Conservation (phyloP, 2,797 vertebrate species). For the Falco naumanni region DNA sequence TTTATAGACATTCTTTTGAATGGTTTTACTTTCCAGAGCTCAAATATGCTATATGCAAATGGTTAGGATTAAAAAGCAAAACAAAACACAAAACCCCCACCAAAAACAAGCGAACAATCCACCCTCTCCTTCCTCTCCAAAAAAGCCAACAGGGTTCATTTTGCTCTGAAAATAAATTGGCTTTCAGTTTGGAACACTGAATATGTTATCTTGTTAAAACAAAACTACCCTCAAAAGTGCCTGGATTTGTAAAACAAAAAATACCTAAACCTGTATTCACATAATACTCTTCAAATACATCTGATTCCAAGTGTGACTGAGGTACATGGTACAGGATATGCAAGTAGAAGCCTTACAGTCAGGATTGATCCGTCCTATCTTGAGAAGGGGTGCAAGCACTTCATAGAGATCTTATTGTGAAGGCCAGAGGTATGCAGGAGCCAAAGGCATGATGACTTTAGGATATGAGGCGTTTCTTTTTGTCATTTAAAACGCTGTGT, state of each 20-base stretch:
- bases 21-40: conserved; percentile 20
- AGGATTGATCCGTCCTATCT: not conserved
- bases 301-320: not conserved
- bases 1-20: conserved; percentile 3
- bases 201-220: not conserved
- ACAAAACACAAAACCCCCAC: not conserved
- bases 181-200: not conserved
- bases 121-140: not conserved
- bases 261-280: not conserved
- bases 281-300: not conserved
- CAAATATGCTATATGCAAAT: not conserved
- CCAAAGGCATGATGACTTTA: conserved; percentile 63
- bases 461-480: conserved; percentile 70
- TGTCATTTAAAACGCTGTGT: conserved; percentile 74
- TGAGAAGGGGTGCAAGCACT: not conserved
- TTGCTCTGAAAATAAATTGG: not conserved
- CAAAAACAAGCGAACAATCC: not conserved
- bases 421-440: conserved; percentile 49
- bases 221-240: not conserved
- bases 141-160: not conserved
- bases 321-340: not conserved
- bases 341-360: not conserved
- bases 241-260: not conserved
- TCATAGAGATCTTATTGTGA: conserved; percentile 38
- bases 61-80: not conserved